Evolutionary conservation across 2,113 vertebrate species (phyloP).

Genomic region (Mastomys natalensis): DNA sequence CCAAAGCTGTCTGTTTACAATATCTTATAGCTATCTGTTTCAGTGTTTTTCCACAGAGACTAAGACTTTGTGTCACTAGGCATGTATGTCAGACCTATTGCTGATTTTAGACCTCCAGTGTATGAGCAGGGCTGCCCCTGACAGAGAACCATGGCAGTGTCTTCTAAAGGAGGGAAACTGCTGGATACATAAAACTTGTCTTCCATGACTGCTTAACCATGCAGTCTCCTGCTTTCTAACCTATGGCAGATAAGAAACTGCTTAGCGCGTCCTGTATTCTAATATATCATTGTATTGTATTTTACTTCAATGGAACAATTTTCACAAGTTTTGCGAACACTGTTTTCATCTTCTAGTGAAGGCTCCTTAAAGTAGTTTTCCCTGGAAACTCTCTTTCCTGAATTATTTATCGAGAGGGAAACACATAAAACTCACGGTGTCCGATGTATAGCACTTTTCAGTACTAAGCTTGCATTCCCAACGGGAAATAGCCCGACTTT

Average conservation of each 20-base stretch:
- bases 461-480: background rate
- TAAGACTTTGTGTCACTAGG: too few species aligned
- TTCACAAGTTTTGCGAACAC: conserved; percentile 15
- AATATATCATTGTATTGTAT: background rate
- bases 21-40: too few species aligned
- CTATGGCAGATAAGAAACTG: background rate
- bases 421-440: background rate
- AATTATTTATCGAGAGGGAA: conserved; percentile 59
- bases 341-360: background rate
- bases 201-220: background rate
- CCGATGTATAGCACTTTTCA: background rate
- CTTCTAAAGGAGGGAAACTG: background rate
- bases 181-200: background rate
- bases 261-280: background rate
- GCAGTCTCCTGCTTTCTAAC: background rate
- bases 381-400: background rate
- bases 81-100: too few species aligned
- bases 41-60: too few species aligned
- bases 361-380: background rate
- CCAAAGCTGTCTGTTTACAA: too few species aligned
- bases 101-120: too few species aligned
- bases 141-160: background rate
- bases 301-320: background rate
- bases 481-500: background rate
- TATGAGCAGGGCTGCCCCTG: too few species aligned